Evolutionary conservation across 2,888 invertebrate species (phyloP), one percentile per base, ranked within the genome.

Genomic region (Cepaea hortensis): DNA sequence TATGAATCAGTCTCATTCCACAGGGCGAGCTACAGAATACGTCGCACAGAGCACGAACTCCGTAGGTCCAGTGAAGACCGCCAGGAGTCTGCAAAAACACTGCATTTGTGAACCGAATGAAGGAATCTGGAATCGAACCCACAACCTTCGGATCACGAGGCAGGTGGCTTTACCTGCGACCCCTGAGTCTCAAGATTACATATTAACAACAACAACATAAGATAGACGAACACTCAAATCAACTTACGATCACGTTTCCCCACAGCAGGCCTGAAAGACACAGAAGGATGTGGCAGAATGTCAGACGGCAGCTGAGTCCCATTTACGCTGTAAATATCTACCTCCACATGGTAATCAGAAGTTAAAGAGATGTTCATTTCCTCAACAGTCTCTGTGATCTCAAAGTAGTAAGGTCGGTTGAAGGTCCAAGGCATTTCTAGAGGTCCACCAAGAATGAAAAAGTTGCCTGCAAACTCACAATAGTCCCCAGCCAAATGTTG

Each of bases 391-490:
- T 89, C 81, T 23, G 87, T 90, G 83, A 90, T 84, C 73, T 90
- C 90, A 73, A 85, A 88, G 83, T 79, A 81, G 88, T 88, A 90
- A 35, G 88, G 88, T 84, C 85, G 80, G 80, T 50, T 80, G 86
- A 85, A 88, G 72, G 55, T 76, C 90, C 90, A 90, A 0, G 86
- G 85, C 89, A 89, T 89, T 72, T 90, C 90, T n/a, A 81, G 86
- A 65, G 88, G 84, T 4, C 90, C 90, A 4, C 90, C 90, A 68
- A 90, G 86, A 79, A 89, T 77, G 81, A 90, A 90, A 86, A 90
- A 88, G 68, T 88, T 86, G 13, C 90, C 90, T 4, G 90, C 89
- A n/a, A 81, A 75, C 65, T 87, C 87, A 70, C 90, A 90, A 72
- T 86, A 65, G n/a, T 76, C n/a, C 13, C 79, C 75, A 55, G 73